phyloP scores from a whole-genome alignment of 2,113 vertebrate genomes.

The Sinosuthora webbiana region DNA sequence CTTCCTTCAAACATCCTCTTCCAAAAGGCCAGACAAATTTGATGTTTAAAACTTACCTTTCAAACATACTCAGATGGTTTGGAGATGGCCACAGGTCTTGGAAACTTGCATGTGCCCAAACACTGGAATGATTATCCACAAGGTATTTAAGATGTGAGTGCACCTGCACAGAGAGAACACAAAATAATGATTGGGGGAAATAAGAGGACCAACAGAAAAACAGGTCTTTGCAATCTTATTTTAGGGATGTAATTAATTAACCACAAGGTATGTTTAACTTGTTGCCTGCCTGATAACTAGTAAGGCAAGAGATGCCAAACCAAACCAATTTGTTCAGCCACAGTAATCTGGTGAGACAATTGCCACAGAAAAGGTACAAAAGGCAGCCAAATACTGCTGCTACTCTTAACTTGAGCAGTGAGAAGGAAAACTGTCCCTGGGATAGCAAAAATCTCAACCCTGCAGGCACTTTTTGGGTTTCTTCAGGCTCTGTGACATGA shows the following conservation, averaged over 20 bases:
- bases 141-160: constrained; percentile 89
- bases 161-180: constrained; percentile 72
- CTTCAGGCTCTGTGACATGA: not conserved
- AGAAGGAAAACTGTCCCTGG: not conserved
- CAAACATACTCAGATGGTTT: constrained; percentile 86
- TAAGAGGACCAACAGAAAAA: not conserved
- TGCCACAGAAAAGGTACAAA: not conserved
- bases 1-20: not conserved
- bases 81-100: constrained; percentile 91
- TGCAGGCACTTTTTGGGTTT: not conserved
- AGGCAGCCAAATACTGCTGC: not conserved
- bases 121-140: constrained; percentile 88
- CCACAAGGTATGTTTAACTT: not conserved
- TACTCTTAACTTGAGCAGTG: not conserved
- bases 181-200: not conserved
- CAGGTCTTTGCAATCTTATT: not conserved
- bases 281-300: not conserved
- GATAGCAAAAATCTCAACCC: not conserved
- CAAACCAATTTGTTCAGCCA: not conserved
- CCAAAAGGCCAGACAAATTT: not conserved
- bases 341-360: not conserved
- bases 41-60: constrained; percentile 77
- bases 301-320: not conserved
- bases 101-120: constrained; percentile 93
- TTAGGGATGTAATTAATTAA: not conserved